Conservation (phyloP, 2,797 vertebrate genomes). For the Myotis vivesi region DNA sequence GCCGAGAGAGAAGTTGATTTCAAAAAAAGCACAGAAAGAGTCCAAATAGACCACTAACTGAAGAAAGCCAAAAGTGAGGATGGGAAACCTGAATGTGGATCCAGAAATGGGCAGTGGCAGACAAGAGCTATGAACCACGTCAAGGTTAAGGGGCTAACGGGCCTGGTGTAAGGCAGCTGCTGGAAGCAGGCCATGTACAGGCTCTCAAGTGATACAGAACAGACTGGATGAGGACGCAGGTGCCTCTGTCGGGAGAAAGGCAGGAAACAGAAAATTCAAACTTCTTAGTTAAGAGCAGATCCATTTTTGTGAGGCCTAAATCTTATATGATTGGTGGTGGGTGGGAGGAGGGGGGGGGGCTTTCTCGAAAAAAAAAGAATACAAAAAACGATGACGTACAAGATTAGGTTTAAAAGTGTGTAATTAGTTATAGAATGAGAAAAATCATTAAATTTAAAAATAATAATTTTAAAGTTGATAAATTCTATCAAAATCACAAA, state of each 20-base stretch:
- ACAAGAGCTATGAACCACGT: neutral
- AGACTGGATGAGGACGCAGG: neutral
- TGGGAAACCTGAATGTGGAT: neutral
- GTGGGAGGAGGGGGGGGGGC: neutral
- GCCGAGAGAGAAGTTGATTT: neutral
- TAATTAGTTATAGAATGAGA: neutral
- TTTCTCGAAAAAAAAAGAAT: neutral
- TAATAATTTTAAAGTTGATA: neutral
- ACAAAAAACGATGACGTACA: neutral
- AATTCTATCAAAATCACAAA: conserved; percentile 14
- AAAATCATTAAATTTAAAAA: conserved; percentile 19
- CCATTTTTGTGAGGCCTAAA: neutral
- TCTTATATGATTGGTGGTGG: neutral
- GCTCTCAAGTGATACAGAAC: neutral
- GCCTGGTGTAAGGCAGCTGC: neutral
- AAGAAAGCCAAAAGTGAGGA: neutral
- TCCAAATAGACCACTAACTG: neutral
- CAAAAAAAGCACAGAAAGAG: neutral
- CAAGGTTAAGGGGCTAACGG: neutral
- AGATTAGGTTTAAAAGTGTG: neutral
- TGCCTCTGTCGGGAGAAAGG: neutral
- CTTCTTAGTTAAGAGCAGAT: neutral
- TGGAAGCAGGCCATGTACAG: neutral
- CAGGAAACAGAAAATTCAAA: neutral
- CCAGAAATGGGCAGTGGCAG: neutral